phyloP scores from a whole-genome alignment of 2,797 vertebrate genomes.

The Hippoglossus hippoglossus region DNA sequence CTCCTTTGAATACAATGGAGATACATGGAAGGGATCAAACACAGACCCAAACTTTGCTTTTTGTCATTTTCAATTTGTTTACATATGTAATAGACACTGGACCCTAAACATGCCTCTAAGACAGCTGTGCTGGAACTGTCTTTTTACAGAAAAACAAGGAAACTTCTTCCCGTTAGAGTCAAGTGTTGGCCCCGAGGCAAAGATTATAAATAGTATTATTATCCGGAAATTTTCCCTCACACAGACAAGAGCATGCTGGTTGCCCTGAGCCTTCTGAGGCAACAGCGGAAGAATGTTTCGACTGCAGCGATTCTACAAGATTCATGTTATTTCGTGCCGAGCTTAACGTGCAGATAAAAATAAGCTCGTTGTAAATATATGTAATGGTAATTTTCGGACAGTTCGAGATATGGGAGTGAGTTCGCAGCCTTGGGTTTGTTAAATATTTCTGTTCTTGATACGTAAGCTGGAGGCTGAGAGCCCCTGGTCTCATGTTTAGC shows the following conservation, averaged over 20 bases:
- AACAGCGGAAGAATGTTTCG: conserved; percentile 55
- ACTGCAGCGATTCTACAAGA: conserved; percentile 25
- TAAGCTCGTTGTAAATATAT: conserved; percentile 53
- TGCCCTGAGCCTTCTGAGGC: conserved; percentile 63
- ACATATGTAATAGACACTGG: conserved; percentile 17
- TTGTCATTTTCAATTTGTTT: conserved; percentile 29
- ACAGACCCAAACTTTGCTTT: neutral
- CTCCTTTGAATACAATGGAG: neutral
- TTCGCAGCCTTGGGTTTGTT: conserved; percentile 57
- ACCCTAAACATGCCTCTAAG: conserved; percentile 18
- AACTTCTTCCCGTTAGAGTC: conserved; percentile 47
- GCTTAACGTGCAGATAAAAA: conserved; percentile 43
- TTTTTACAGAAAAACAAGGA: conserved; percentile 50
- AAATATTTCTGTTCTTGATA: conserved; percentile 62
- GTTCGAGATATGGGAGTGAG: conserved; percentile 31
- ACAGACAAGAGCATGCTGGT: conserved; percentile 31
- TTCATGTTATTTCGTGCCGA: conserved; percentile 29
- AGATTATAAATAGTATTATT: conserved; percentile 72
- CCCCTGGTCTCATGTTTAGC: conserved; percentile 74
- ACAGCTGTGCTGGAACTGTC: conserved; percentile 29
- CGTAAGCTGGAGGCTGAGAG: conserved; percentile 52
- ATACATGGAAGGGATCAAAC: conserved; percentile 29
- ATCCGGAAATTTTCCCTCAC: conserved; percentile 55
- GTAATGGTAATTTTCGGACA: conserved; percentile 44
- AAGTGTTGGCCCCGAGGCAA: conserved; percentile 32